A percentile compares a stretch with the other conserved stretches of the same genome.
Evolutionary conservation across 2,888 invertebrate genomes (phyloP).

Genomic region (Ophioninae sp.): DNA sequence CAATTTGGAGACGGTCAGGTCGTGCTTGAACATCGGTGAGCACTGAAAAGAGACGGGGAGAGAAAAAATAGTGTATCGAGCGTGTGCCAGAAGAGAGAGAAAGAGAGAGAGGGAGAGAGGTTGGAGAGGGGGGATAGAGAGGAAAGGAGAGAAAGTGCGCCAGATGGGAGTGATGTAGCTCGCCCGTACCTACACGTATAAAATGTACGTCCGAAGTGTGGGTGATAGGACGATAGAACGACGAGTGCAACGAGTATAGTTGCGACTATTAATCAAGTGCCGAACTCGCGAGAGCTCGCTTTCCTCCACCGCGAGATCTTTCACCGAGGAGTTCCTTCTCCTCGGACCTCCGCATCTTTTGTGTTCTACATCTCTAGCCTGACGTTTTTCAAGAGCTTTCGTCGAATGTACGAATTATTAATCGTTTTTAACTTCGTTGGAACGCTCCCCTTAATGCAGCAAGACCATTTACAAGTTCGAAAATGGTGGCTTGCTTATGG

Average conservation of each 20-base stretch:
- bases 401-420: slow-evolving; percentile 33
- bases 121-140: slow-evolving; percentile 4
- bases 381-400: slow-evolving; percentile 26
- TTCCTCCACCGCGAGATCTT: slow-evolving; percentile 11
- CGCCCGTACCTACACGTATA: slow-evolving; percentile 33
- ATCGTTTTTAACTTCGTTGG: slow-evolving; percentile 14
- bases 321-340: not conserved
- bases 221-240: slow-evolving; percentile 19
- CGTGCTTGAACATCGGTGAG: slow-evolving; percentile 13
- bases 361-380: slow-evolving; percentile 25
- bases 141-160: slow-evolving; percentile 11
- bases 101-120: not conserved
- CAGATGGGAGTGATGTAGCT: slow-evolving; percentile 50
- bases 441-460: too few species aligned
- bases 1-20: slow-evolving; percentile 39
- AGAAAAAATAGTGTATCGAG: not conserved
- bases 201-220: slow-evolving; percentile 11
- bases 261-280: slow-evolving; percentile 53
- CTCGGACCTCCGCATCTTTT: not conserved
- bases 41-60: not conserved
- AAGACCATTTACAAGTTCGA: too few species aligned
- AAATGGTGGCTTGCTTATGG: too few species aligned
- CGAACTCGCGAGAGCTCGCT: slow-evolving; percentile 21
- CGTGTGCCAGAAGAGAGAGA: slow-evolving; percentile 8
- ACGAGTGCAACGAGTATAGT: slow-evolving; percentile 52